phyloP scores from a whole-genome alignment of 2,113 vertebrate genomes.

The Corythornis cristatus region DNA sequence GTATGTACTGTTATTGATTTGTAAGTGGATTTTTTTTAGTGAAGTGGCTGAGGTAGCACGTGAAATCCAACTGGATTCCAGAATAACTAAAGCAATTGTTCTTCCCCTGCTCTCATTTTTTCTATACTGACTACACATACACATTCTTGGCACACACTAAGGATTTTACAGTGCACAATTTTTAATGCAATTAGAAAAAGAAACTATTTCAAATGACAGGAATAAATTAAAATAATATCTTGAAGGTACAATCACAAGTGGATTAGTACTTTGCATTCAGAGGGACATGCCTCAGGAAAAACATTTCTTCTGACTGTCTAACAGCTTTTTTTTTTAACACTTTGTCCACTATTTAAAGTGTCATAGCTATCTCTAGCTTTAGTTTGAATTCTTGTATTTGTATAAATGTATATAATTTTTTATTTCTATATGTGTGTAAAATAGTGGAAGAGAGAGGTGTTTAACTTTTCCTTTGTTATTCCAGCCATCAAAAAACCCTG shows the following conservation, averaged over 20 bases:
- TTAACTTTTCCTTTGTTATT: neutral
- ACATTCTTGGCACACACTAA: neutral
- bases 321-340: neutral
- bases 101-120: neutral
- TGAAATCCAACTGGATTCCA: neutral
- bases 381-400: neutral
- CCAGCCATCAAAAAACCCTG: neutral
- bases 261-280: neutral
- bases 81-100: constrained; percentile 10
- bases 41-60: neutral
- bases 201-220: constrained; percentile 12
- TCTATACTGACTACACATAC: neutral
- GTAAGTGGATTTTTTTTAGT: neutral
- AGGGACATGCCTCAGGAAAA: neutral
- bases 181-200: constrained; percentile 49
- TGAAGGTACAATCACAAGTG: neutral
- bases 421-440: neutral
- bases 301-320: neutral
- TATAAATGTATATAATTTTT: neutral
- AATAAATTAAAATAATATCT: constrained; percentile 18
- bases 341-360: neutral
- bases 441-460: neutral
- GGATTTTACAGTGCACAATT: neutral
- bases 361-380: neutral
- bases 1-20: neutral